Evolutionary conservation across 2,888 invertebrate genomes (phyloP).

Genomic region (Onchidella celtica): DNA sequence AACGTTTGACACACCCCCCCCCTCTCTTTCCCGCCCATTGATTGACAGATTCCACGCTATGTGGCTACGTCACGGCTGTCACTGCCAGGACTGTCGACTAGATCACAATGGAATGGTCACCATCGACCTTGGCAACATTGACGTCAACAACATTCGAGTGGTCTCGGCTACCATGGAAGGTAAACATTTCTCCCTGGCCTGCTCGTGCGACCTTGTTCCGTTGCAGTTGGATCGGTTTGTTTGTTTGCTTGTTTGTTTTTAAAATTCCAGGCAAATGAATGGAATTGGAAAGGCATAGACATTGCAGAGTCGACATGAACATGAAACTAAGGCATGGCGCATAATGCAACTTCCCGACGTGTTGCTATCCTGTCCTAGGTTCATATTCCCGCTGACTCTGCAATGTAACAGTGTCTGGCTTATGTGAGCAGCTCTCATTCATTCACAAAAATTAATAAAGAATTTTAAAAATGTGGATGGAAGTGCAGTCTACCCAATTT

Average conservation of each 20-base stretch:
- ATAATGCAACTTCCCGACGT: too few species aligned
- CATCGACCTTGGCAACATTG: conserved; percentile 13
- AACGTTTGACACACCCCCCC: too few species aligned
- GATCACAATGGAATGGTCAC: conserved; percentile 24
- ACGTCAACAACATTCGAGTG: not conserved
- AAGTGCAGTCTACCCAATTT: too few species aligned
- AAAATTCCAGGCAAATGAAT: not conserved
- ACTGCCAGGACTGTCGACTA: conserved; percentile 29
- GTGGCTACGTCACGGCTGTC: conserved; percentile 37
- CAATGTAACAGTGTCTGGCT: too few species aligned
- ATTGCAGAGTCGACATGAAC: not conserved
- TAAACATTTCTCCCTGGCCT: not conserved
- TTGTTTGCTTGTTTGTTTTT: not conserved
- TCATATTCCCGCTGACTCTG: too few species aligned
- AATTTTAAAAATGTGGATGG: too few species aligned
- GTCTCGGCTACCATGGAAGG: conserved; percentile 15
- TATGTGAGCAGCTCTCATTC: too few species aligned
- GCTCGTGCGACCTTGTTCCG: too few species aligned
- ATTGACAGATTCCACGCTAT: conserved; percentile 22
- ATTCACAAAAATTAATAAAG: too few species aligned
- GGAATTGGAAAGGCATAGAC: not conserved
- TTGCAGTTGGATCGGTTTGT: not conserved
- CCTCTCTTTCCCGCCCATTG: too few species aligned
- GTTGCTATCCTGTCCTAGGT: too few species aligned
- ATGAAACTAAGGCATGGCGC: too few species aligned